A percentile compares a stretch with the other conserved stretches of the same genome.
These are phyloP conservation scores for Blastobasis lacticolella DNA, from an alignment of 2,888 invertebrate species.

Conservation along the genomic window DNA sequence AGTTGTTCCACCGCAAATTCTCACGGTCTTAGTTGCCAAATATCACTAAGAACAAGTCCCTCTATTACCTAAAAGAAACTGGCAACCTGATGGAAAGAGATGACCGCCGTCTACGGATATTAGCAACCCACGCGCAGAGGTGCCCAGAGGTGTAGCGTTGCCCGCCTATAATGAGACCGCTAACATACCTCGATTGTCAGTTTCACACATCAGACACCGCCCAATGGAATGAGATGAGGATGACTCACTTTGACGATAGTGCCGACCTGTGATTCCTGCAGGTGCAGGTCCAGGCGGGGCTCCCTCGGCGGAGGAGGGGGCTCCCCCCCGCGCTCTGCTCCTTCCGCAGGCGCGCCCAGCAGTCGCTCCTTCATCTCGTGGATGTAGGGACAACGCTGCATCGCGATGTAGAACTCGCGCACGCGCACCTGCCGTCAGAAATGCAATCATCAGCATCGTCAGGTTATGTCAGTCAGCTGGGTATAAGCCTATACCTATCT, in stretches of 20 bases:
- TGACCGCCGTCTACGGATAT: too few species aligned
- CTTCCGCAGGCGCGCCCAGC: constrained; percentile 80
- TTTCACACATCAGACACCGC: too few species aligned
- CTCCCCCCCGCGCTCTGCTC: constrained; percentile 33
- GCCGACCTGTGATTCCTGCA: constrained; percentile 81
- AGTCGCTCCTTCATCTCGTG: constrained; percentile 95
- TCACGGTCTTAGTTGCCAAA: too few species aligned
- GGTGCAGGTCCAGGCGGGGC: constrained; percentile 20
- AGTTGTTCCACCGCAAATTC: too few species aligned
- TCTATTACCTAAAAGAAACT: constrained; percentile 16
- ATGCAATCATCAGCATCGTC: background rate
- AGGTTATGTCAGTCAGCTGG: background rate
- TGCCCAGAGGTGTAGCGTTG: too few species aligned
- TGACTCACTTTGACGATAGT: constrained; percentile 90
- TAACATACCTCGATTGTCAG: too few species aligned
- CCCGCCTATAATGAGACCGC: too few species aligned
- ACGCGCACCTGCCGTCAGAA: constrained; percentile 53
- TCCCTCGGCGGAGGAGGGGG: constrained; percentile 26
- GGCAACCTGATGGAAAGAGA: too few species aligned
- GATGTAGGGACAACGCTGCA: constrained; percentile 93
- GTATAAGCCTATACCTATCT: too few species aligned
- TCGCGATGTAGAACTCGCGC: constrained; percentile 76
- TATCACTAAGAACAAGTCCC: constrained; percentile 19
- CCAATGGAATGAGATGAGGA: constrained; percentile 26
- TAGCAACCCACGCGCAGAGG: too few species aligned